phyloP scores from a whole-genome alignment of 2,888 invertebrate species.

The Perithous albicinctus region DNA sequence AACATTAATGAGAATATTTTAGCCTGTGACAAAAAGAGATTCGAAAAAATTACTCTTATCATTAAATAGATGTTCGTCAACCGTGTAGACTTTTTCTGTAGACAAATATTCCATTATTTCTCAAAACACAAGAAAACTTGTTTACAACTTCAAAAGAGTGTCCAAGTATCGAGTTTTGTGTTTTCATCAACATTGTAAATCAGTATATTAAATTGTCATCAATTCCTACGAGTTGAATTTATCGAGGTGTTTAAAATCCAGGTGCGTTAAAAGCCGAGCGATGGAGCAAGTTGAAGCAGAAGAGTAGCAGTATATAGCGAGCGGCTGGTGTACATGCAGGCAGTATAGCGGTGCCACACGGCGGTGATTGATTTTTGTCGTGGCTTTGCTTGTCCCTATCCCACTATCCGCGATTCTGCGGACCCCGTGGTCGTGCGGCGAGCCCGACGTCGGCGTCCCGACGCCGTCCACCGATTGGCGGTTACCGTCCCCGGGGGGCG shows the following conservation, averaged over 20 bases:
- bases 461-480: conserved; percentile 84
- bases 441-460: conserved; percentile 82
- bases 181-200: neutral
- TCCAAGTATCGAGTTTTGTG: neutral
- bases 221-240: neutral
- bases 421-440: conserved; percentile 73
- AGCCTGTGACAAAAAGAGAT: too few species aligned
- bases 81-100: neutral
- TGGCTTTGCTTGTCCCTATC: conserved; percentile 82
- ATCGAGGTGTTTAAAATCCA: neutral
- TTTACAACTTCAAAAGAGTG: neutral
- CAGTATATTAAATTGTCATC: neutral
- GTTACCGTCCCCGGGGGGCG: conserved; percentile 84
- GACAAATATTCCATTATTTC: too few species aligned
- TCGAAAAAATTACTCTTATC: too few species aligned
- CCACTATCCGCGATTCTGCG: conserved; percentile 79
- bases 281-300: neutral
- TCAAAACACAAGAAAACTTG: too few species aligned
- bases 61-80: too few species aligned
- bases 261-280: neutral
- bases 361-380: conserved; percentile 84
- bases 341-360: conserved; percentile 73
- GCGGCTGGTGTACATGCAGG: conserved; percentile 49
- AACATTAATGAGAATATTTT: too few species aligned
- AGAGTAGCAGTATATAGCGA: neutral